Evolutionary conservation across 2,113 vertebrate species (phyloP), one percentile per base, ranked within the genome.

Genomic region (Rhadina sibilatrix): DNA sequence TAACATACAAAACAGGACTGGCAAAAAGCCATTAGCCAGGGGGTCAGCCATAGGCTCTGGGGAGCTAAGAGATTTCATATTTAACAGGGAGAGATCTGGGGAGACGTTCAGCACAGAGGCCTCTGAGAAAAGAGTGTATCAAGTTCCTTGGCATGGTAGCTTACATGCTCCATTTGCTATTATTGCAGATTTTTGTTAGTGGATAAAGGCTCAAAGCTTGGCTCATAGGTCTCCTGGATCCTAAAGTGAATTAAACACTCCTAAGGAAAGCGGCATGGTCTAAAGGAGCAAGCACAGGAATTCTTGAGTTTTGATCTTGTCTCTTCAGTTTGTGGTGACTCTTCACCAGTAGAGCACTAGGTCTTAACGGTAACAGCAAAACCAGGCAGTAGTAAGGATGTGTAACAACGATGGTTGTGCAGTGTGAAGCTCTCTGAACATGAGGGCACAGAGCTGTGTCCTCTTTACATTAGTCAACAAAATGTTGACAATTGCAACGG

Each of bases 131-230:
- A 93, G 57, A 63, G 56, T 94, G 93, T 88, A 90, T 89, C 81
- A 60, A 89, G 84, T 93, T 94, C 92, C 78, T 94, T 96, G 92
- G 92, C 95, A 89, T 79, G 84, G 74, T 65, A 82, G 83, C 70
- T 88, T 82, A 89, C 93, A 87, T 90, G 91, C 93, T 96, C 87
- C 90, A 92, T 92, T 96, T 96, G 87, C 68, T 94, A 85, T 96
- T 96, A 93, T 14, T 89, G 87, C 65, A 95, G 84, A 96, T 89
- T 95, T 96, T 65, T 96, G 84, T 93, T 94, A 81, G 91, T 87
- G 96, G 84, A 96, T 86, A 96, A 95, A 66, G 83, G 84, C 76
- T 96, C 81, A 95, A 86, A 93, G 83, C 68, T 94, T 97, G 94
- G 96, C 89, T 91, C 42, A 3, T 24, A 84, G 57, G 49, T 88